Base-by-base conservation (phyloP, 2,888 invertebrate genomes). In the Hypercompe scribonia region DNA sequence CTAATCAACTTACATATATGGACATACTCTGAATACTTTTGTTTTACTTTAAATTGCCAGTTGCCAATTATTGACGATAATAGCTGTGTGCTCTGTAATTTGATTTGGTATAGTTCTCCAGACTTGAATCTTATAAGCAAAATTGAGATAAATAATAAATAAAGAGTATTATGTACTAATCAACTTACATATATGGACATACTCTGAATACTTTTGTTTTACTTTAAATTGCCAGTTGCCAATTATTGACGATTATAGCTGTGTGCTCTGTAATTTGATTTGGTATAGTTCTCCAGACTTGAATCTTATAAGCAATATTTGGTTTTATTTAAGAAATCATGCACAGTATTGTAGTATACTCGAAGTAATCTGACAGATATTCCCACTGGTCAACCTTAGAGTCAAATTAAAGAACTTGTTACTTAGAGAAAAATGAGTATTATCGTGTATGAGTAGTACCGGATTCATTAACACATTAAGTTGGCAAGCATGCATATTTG, bases 141-240 rank as follows among this genome's bases (percentile, higher is more conserved):
- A 69, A 39, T 39, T 61, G 3, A 54, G 54, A 68, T 70, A 63
- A 70, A 33, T 58, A 61, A 63, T 33, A 24, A 42, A 46, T 46
- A 46, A 46, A n/a, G 3, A 58, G 28, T 28, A 58, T 58, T 1
- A 58, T 15, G 28, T 13, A 58, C 31, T 3, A 31, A 31, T 58
- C 58, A 58, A 31, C 28, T 58, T 31, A 58, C 11, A 58, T n/a
- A 50, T 2, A 50, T 15, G 15, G 3, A 31, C 1, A 28, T 28
- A 0, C 58, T n/a, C 11, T 58, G 10, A n/a, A 58, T 28, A 4
- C 58, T 58, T 54, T 11, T n/a, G 8, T 28, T 58, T 58, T 58
- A 58, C 28, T 58, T 28, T 28, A 58, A 58, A 58, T 58, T n/a
- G 28, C 3, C 58, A 28, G 28, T 28, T n/a, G 58, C n/a, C 58